Base-by-base conservation (phyloP, 2,113 vertebrate species). In the Chloroceryle aenea region DNA sequence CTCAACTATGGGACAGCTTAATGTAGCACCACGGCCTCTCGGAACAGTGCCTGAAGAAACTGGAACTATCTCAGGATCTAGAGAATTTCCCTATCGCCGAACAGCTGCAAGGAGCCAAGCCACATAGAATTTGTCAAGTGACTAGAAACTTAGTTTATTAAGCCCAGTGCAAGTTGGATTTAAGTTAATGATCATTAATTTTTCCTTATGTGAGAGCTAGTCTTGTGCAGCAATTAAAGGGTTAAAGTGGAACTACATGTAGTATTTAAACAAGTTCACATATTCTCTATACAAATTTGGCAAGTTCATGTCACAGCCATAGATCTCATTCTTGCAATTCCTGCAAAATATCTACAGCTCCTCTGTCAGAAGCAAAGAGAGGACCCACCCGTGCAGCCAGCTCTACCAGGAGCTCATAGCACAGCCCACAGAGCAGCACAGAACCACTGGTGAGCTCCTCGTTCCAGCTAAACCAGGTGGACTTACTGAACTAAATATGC, bases 151-250 rank as follows among this genome's bases (percentile, higher is more conserved):
- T 63, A 72, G 36, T 79, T 95, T 78, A 75, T 77, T 80, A 85
- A 95, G 80, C 74, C 87, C 89, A 87, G 87, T 50, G 83, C 89
- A 91, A 94, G 63, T 23, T 85, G 76, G 76, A 68, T 85, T 84
- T 78, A 85, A 90, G 69, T 89, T 92, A 86, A 94, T 1, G 43
- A 66, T 27, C 62, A 40, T 74, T 75, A 93, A 21, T 72, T 64
- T 75, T 78, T 83, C 61, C 73, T 90, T 56, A 58, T 0, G 67
- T 43, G 72, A 95, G 55, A 92, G 63, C 76, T 72, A 84, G 34
- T 53, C 76, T 50, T 87, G 38, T 78, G 85, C 82, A 69, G 82
- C 42, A 61, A 42, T 63, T 34, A 83, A 90, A 69, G n/a, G 38
- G 66, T 89, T 83, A 48, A 86, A 87, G 82, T 48, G 48, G 74